Evolutionary conservation across 2,888 invertebrate genomes (phyloP).

Genomic region (Pristionchus maxplancki): DNA sequence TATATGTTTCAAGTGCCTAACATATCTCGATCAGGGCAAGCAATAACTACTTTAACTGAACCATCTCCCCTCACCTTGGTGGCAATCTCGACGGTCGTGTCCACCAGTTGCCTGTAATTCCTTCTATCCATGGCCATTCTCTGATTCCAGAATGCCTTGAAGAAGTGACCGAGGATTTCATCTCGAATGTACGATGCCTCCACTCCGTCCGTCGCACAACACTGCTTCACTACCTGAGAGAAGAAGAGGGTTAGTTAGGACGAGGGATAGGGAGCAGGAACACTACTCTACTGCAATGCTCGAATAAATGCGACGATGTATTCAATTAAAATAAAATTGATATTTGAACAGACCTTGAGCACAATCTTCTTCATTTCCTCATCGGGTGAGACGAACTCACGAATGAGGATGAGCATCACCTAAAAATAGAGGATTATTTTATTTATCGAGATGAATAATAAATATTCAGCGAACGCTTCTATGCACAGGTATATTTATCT

Average conservation of each 20-base stretch:
- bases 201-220: conserved; percentile 99
- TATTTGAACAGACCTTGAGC: conserved; percentile 85
- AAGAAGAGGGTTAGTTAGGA: conserved; percentile 10
- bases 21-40: not conserved
- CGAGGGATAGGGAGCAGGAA: too few species aligned
- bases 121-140: conserved; percentile 98
- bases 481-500: too few species aligned
- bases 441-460: not conserved
- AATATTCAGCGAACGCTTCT: too few species aligned
- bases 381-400: conserved; percentile 99
- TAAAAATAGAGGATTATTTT: conserved; percentile 81
- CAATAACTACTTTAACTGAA: not conserved
- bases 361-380: conserved; percentile 99
- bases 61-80: conserved; percentile 84
- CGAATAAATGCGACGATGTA: too few species aligned
- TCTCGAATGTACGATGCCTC: conserved; percentile 99
- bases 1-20: not conserved
- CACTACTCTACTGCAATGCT: too few species aligned
- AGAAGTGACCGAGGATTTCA: conserved; percentile 84
- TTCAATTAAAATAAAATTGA: not conserved
- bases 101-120: conserved; percentile 91
- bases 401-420: conserved; percentile 97
- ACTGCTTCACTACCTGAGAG: conserved; percentile 95
- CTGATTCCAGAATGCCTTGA: conserved; percentile 96
- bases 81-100: conserved; percentile 99